Evolutionary conservation across 1,140 invertebrate genomes (phyloP), one percentile per base, ranked within the genome.

Genomic region (Drosophila repleta): DNA sequence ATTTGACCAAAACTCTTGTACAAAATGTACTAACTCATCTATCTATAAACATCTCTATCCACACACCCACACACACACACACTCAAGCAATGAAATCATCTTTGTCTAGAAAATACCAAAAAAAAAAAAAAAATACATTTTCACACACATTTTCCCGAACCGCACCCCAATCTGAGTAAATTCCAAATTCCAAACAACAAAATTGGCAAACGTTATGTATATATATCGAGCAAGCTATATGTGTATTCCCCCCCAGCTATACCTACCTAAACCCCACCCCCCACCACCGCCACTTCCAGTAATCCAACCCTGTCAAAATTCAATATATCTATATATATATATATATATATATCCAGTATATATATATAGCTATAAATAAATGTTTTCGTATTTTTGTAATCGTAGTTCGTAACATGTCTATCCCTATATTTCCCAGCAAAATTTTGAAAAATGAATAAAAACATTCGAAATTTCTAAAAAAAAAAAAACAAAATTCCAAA

Each of bases 391-490:
- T 71, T 18, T 39, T 18, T 39, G 75, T 77, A 72, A 63, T 77
- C 71, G 75, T 77, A 77, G 58, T 39, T 35, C 48, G 79, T 82
- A 83, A 82, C 75, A 73, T 73, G 79, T 82, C 79, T 83, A 49
- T 76, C 61, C 73, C 75, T 69, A 41, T 70, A 11, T 35, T 11
- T 11, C 32, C 72, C 58, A 20, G 18, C 61, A 64, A 76, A 65
- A 76, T 68, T 35, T 79, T 63, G 55, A 75, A 76, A 51, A 74
- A 69, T 64, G 58, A 68, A 70, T 64, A 68, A 72, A 74, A 74
- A 63, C 35, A 74, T 71, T 57, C 51, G 32, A 68, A 79, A 76
- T 70, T 64, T 73, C 71, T 58, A 60, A 69, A 58, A 64, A 61
- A 62, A 48, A 76, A 45, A 67, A 51, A 56, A 63, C 57, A 71